Evolutionary conservation across 2,797 vertebrate genomes (phyloP).

Genomic region (Enoplosus armatus): DNA sequence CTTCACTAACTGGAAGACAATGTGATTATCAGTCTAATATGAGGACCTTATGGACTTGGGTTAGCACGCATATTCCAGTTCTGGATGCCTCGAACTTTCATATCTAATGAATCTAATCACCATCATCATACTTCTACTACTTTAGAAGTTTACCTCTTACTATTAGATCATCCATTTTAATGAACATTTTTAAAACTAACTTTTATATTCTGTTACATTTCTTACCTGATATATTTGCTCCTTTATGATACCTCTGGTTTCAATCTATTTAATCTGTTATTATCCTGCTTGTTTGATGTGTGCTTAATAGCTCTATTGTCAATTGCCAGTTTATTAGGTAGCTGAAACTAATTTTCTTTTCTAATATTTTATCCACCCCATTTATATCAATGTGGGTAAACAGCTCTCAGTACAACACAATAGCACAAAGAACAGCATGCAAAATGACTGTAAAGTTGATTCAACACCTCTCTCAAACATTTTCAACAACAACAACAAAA

Average conservation of each 20-base stretch:
- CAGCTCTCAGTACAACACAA: no score
- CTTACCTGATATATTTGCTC: background rate
- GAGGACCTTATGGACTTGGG: background rate
- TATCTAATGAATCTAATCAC: slow-evolving; percentile 1
- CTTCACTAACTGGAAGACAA: no score
- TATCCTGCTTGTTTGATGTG: background rate
- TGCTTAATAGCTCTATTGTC: no score
- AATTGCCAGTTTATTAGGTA: no score
- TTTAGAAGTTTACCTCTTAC: background rate
- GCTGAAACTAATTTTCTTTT: background rate
- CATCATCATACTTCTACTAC: background rate
- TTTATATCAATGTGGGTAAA: no score
- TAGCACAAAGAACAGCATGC: no score
- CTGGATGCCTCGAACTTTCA: background rate
- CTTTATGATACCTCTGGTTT: background rate
- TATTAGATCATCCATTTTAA: background rate
- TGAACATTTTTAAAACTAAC: background rate
- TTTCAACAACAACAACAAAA: no score
- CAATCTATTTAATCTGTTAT: background rate
- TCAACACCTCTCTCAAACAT: background rate
- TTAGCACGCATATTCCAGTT: background rate
- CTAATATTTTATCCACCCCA: no score
- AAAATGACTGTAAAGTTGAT: background rate
- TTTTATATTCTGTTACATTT: background rate
- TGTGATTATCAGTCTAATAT: background rate